Base-by-base conservation (phyloP, 2,888 invertebrate species). In the Nomada lathburiana region DNA sequence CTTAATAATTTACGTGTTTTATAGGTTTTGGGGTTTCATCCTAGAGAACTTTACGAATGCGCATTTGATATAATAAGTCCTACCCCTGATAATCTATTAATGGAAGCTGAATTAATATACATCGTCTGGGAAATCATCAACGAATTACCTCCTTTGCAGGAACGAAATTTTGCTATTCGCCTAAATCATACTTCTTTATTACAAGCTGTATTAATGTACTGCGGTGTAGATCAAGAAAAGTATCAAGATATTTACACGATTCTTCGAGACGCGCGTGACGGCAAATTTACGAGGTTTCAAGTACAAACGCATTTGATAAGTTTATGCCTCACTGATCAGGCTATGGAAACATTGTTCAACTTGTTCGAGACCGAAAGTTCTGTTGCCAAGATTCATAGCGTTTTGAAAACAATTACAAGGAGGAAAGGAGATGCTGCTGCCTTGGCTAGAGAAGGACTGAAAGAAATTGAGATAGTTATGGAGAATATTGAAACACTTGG, bases 21-120 rank as follows among this genome's bases (percentile, higher is more conserved):
- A 0, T 91, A 94, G 88, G 94, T 94, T 10, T 93, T 93, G 83
- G 98, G 98, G 0, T 97, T 97, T 89, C 98, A 98, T 94, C 99
- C 99, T 0, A 95, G 97, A 83, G 98, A 99, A 94, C 95, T 97
- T 23, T 96, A 97, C 76, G 98, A 98, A 93, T 98, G 98, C 94
- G 98, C 98, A 1, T 98, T 98, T 94, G 99, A 99, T 93, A 97
- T 99, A 80, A 97, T 99, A 47, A 97, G 97, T 5, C 96, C 98
- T 2, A 96, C 95, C 80, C 95, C 96, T 77, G 96, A 96, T 77
- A 96, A 96, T 87, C 94, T 97, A 47, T 95, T 98, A 94, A 95
- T 97, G 0, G 98, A 99, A 91, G 98, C 98, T 0, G 99, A 99
- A 92, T 94, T 98, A 0, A 94, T 99, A 13, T 96, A 96, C 0